Evolutionary conservation across 2,113 vertebrate species (phyloP).

Genomic region (Murina feae): DNA sequence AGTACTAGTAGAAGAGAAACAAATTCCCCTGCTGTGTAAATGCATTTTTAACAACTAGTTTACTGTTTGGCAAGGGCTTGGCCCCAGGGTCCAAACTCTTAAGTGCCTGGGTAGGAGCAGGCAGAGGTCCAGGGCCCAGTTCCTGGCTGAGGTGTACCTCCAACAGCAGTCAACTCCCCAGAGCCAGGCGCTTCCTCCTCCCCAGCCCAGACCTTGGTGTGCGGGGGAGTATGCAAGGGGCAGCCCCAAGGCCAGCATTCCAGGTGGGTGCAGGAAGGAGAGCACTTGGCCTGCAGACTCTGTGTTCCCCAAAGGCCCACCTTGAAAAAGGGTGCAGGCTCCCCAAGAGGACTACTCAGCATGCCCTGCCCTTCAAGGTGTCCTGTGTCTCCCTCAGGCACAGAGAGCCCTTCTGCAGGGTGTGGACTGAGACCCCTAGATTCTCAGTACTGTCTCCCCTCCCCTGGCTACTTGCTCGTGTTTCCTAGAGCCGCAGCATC

Average conservation of each 20-base stretch:
- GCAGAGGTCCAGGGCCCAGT: background rate
- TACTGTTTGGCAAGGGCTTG: conserved; percentile 62
- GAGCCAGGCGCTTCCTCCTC: background rate
- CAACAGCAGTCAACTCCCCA: background rate
- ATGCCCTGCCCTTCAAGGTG: background rate
- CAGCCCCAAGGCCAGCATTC: rapidly evolving
- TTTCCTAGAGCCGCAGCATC: rapidly evolving
- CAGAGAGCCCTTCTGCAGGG: background rate
- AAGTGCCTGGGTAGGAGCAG: background rate
- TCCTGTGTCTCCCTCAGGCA: background rate
- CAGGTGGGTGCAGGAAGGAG: background rate
- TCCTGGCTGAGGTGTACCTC: background rate
- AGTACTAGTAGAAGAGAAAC: conserved; percentile 80
- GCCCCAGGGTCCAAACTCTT: conserved; percentile 59
- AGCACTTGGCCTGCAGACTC: background rate
- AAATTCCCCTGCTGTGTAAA: conserved; percentile 80
- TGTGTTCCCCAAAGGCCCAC: background rate
- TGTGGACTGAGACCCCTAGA: background rate
- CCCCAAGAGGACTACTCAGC: rapidly evolving
- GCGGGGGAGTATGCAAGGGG: rapidly evolving
- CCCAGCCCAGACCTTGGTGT: background rate
- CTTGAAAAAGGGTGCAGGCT: background rate
- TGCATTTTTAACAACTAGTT: conserved; percentile 80
- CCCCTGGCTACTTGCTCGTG: background rate
- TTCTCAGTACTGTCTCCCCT: background rate